Base-by-base conservation (phyloP, 1,140 invertebrate genomes). In the Monomorium pharaonis region DNA sequence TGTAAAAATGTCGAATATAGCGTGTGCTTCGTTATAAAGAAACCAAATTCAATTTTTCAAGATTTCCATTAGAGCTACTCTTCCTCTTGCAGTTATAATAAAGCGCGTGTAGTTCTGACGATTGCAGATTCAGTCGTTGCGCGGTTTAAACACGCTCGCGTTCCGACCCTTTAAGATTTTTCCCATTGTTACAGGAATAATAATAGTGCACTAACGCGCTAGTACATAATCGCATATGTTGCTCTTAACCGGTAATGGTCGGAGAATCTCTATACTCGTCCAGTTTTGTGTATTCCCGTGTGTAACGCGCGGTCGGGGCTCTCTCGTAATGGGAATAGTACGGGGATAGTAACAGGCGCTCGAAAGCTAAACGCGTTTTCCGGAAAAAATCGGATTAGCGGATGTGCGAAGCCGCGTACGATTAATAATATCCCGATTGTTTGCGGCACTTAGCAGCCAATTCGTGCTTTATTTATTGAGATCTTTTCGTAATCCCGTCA, bases 361-460 rank as follows among this genome's bases (percentile, higher is more conserved):
- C 37, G 51, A 74, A 60, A 83, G 78, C 67, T 83, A 83, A 83
- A 72, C 67, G 67, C 37, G 33, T 58, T 81, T 81, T 18, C 78
- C 78, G 65, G 51, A 62, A 74, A 54, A 83, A 83, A 83, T 58
- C 78, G 51, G 78, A 72, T 83, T 83, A 83, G 78, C 78, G 78
- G 67, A 83, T 83, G 24, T 51, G 24, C 67, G 51, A 58, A 83
- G 51, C 78, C 42, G 33, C 37, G 51, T 47, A 47, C 78, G 37
- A 51, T 74, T 83, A 83, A 83, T 83, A 83, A 83, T 47, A 67
- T n/a, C 16, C 42, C 67, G 54, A 83, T 83, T 83, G 51, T 83
- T 83, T 83, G 78, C 78, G 21, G 78, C 67, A 83, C 78, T 72
- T 83, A 83, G 56, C 69, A 72, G 37, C 24, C 54, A 47, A 74